Conservation (phyloP, 2,888 invertebrate species). For the Seira musarum region DNA sequence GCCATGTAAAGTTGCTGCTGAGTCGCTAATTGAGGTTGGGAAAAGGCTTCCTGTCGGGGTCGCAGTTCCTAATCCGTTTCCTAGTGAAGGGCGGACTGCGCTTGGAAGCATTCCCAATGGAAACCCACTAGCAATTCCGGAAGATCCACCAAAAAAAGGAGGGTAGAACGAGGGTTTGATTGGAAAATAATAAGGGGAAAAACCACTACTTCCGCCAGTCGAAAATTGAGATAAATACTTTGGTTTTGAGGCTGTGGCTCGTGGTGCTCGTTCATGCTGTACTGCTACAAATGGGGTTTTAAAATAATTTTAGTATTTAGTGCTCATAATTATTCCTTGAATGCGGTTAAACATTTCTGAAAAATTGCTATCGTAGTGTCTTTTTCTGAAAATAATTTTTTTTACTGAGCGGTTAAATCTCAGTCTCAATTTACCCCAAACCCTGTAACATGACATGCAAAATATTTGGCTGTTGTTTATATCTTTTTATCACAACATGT, state of each 20-base stretch:
- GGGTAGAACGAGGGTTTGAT: slow-evolving; percentile 69
- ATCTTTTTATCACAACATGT: no score
- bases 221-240: slow-evolving; percentile 64
- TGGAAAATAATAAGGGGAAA: slow-evolving; percentile 64
- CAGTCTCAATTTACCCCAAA: no score
- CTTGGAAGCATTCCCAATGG: slow-evolving; percentile 30
- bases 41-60: slow-evolving; percentile 9
- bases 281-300: slow-evolving; percentile 80
- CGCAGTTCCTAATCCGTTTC: slow-evolving; percentile 28
- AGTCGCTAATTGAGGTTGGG: slow-evolving; percentile 20
- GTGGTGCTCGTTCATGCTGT: slow-evolving; percentile 90
- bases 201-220: slow-evolving; percentile 37
- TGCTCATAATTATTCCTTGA: no score
- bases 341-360: no score
- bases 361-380: no score
- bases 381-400: no score
- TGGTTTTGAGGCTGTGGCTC: slow-evolving; percentile 72
- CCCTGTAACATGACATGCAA: no score
- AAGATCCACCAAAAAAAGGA: slow-evolving; percentile 72
- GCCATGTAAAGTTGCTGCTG: slow-evolving; percentile 32
- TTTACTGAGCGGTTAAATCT: no score
- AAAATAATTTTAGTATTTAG: not conserved
- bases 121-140: slow-evolving; percentile 68
- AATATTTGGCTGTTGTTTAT: no score
- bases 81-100: slow-evolving; percentile 3